These are phyloP conservation scores for Trachurus trachurus DNA, from an alignment of 2,797 vertebrate genomes.

Conservation along the genomic window DNA sequence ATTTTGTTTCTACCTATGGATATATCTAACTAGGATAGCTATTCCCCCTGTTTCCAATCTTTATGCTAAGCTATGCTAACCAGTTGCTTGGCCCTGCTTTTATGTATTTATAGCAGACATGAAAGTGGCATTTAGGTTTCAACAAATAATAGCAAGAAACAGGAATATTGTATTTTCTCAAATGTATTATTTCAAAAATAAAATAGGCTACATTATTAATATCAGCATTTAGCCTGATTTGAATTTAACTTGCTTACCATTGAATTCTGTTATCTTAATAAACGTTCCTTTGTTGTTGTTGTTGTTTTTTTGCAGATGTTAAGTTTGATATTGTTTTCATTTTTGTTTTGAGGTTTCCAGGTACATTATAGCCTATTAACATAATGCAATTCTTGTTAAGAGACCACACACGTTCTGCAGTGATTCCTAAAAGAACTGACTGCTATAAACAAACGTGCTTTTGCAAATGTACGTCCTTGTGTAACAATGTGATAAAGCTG, in stretches of 20 bases:
- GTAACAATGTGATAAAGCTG: constrained; percentile 14
- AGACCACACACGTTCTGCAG: constrained; percentile 56
- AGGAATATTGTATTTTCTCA: not conserved
- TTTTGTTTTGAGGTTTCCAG: constrained; percentile 21
- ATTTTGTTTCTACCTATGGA: not conserved
- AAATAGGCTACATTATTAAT: too few species aligned
- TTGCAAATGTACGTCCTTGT: constrained; percentile 17
- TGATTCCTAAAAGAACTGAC: constrained; percentile 13
- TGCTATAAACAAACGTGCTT: constrained; percentile 44
- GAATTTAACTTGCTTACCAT: not conserved
- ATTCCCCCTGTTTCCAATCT: not conserved
- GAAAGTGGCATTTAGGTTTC: not conserved
- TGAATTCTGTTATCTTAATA: not conserved
- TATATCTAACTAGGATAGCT: too few species aligned
- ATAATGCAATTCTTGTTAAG: constrained; percentile 11
- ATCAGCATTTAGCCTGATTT: not conserved
- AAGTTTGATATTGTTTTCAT: constrained; percentile 10
- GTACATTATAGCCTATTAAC: constrained; percentile 15
- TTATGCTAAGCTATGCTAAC: not conserved
- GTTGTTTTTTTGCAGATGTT: constrained; percentile 1
- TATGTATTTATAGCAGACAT: not conserved
- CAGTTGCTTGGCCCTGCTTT: not conserved
- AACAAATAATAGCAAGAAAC: not conserved
- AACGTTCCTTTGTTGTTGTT: not conserved
- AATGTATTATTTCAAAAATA: not conserved